Evolutionary conservation across 2,113 vertebrate species (phyloP), one percentile per base, ranked within the genome.

Genomic region (Lophochroa leadbeateri): DNA sequence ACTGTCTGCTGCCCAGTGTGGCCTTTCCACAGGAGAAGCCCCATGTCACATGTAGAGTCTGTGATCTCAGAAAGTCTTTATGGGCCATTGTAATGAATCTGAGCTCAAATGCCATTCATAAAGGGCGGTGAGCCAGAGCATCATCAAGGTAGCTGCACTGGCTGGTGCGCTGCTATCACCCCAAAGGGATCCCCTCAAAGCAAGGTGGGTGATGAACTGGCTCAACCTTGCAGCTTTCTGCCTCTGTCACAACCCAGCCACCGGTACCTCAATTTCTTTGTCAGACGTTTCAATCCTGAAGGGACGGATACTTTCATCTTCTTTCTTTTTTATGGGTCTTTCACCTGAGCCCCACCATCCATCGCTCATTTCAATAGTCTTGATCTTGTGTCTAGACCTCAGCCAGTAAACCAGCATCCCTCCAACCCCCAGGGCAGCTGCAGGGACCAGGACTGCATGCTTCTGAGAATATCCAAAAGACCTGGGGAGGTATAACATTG

Each of bases 271-370:
- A 0, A 92, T 92, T 87, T 92, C 90, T 70, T 87, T 70, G 70
- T 92, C 90, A 70, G 83, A 92, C 6, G 90, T 87, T 76, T 77
- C 77, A 76, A 92, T 70, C 77, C 44, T 92, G 83, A 92, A 92
- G 35, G 90, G 83, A 64, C 55, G 90, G 83, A 92, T 87, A 65
- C 49, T 92, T 44, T 53, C 5, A 37, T 92, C 83, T 87, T 82
- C 90, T 25, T 76, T 92, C 27, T 31, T 31, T 70, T 25, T 24
- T 17, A 35, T 3, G 5, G 13, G 18, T 52, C 47, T 86, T 76
- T 92, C 88, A 12, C 98, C 98, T 31, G 92, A 82, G 37, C 98
- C 98, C 99, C 99, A 99, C 99, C 99, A 99, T 55, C 98, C 99
- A 31, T 99, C 97, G 1, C 98, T 98, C 68, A 98, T 87, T 44